Base-by-base conservation (phyloP, 1,140 invertebrate species). In the Pseudobourletiella spinata region DNA sequence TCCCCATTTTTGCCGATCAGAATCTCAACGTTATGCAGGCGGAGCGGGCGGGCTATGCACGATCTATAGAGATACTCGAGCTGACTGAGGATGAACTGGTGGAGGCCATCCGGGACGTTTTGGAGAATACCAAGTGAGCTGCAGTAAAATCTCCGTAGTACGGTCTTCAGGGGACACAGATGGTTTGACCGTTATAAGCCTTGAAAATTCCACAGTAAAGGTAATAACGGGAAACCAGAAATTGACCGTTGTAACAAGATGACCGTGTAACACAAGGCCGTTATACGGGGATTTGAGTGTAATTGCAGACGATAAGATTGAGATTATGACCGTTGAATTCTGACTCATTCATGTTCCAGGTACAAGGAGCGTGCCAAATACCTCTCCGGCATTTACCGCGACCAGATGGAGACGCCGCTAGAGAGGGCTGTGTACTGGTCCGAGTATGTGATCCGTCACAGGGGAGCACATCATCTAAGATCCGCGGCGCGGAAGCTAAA, bases 1-100 rank as follows among this genome's bases (percentile, higher is more conserved):
- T 80, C 15, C 80, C 80, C 0, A 29, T 82, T 0, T 76, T 76
- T 58, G 74, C 65, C 2, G 81, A 82, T 68, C 79, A 81, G 57
- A 39, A 46, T 3, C 59, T 63, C 6, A 81, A 81, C 55, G 39
- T 74, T 11, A 22, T 43, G 20, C 60, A 57, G 46, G 63, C 42
- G 1, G 54, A 58, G 0, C 42, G 61, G 0, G 61, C 48, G 8
- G 71, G 72, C 0, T 43, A 71, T 8, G 71, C 63, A 0, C 44
- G 73, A 8, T 30, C 52, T 0, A 24, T 76, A 1, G 57, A 68
- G 0, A 65, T 67, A 22, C 3, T 66, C 0, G 48, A 70, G 0
- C 28, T 79, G 16, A 76, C 70, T 0, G 69, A 74, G 48, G 64
- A 75, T 8, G 8, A 11, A 11, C n/a, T 39, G 32, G 32, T 11